Percentiles rank a stretch among this genome's conserved stretches.
phyloP scores from a whole-genome alignment of 1,140 invertebrate species.

The Zaprionus inermis region DNA sequence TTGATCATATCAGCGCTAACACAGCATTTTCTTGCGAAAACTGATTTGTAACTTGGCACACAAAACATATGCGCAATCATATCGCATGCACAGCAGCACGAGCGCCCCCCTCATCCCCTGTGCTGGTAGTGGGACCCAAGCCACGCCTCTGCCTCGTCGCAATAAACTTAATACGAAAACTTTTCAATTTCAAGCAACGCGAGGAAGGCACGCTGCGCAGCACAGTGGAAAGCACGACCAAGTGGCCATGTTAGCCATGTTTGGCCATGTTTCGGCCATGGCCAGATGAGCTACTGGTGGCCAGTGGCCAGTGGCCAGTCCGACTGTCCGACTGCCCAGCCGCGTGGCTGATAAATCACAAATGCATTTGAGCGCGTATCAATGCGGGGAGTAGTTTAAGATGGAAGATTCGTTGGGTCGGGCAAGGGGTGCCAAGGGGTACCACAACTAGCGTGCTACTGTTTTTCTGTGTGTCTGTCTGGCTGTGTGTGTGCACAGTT shows the following conservation, averaged over 20 bases:
- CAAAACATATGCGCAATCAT: conserved; percentile 62
- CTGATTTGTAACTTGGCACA: conserved; percentile 67
- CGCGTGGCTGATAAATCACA: conserved; percentile 74
- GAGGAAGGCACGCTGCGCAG: conserved; percentile 71
- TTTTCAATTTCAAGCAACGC: conserved; percentile 75
- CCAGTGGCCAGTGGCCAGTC: no score
- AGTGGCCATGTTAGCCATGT: conserved; percentile 44
- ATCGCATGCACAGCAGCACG: conserved; percentile 37
- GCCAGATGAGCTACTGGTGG: conserved; percentile 73
- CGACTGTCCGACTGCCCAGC: neutral
- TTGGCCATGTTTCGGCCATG: conserved; percentile 49
- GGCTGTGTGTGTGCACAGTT: conserved; percentile 9
- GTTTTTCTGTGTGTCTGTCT: conserved; percentile 34
- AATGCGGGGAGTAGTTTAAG: conserved; percentile 51
- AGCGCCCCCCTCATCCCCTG: neutral
- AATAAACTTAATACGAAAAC: conserved; percentile 76
- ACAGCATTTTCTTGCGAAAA: conserved; percentile 59
- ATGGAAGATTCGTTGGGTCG: neutral
- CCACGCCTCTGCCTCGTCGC: conserved; percentile 25
- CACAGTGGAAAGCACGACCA: conserved; percentile 38
- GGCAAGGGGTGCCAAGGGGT: no score
- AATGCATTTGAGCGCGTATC: conserved; percentile 76
- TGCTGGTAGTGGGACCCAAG: no score
- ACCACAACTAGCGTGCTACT: conserved; percentile 25
- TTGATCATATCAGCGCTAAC: conserved; percentile 56